Evolutionary conservation across 2,888 invertebrate species (phyloP).

Genomic region (Tiphia femorata): DNA sequence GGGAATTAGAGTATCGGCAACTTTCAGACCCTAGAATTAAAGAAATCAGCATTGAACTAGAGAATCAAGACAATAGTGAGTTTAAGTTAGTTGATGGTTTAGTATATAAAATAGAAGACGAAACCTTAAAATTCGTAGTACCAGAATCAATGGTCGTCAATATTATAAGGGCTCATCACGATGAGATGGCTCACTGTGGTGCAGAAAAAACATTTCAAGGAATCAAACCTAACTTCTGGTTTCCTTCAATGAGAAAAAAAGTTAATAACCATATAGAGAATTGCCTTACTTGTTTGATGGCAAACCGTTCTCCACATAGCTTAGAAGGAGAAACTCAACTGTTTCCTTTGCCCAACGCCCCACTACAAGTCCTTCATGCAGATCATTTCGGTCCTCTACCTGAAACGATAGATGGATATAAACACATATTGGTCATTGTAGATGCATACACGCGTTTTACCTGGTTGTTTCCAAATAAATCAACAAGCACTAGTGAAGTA

Average conservation of each 20-base stretch:
- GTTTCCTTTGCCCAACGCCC: background rate
- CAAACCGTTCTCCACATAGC: background rate
- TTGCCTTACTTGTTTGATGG: background rate
- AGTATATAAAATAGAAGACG: background rate
- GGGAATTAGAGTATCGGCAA: background rate
- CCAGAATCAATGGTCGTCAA: background rate
- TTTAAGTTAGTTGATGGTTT: too few species aligned
- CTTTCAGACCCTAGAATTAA: background rate
- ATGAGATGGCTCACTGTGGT: background rate
- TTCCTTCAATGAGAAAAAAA: background rate
- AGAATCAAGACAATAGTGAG: background rate
- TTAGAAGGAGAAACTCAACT: background rate
- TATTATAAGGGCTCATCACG: background rate
- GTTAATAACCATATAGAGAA: background rate
- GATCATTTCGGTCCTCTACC: slow-evolving; percentile 8
- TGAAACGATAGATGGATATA: background rate
- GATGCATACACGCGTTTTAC: background rate
- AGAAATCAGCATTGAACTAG: background rate
- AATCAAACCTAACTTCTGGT: background rate
- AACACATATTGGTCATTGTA: background rate
- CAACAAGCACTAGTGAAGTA: background rate
- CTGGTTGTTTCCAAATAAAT: background rate
- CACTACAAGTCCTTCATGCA: background rate
- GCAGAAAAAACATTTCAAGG: background rate
- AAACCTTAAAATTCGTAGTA: background rate